Evolutionary conservation across 2,797 vertebrate genomes (phyloP).

Genomic region (Lepus townsendii): DNA sequence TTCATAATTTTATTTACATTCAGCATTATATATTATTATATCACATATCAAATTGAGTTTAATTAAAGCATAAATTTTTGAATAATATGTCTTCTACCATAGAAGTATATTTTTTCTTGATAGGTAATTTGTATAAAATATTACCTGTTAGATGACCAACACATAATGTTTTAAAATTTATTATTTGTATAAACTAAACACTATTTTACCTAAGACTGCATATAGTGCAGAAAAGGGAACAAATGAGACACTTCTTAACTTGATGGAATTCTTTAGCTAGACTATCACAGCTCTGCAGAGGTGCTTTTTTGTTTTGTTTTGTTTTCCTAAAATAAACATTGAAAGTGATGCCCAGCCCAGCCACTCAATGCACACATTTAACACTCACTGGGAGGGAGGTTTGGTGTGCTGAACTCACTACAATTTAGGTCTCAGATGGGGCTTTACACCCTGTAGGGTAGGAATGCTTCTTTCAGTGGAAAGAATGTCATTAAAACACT

Average conservation of each 20-base stretch:
- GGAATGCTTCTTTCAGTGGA: slow-evolving; percentile 63
- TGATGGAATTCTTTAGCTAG: slow-evolving; percentile 11
- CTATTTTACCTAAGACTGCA: slow-evolving; percentile 1
- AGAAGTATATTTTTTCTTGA: slow-evolving; percentile 21
- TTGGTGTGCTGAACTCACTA: slow-evolving; percentile 65
- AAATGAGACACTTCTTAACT: neutral
- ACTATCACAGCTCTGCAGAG: neutral
- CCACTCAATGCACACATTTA: slow-evolving; percentile 72
- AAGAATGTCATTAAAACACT: slow-evolving; percentile 76
- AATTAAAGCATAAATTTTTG: slow-evolving; percentile 38
- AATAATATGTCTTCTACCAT: neutral
- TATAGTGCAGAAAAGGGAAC: neutral
- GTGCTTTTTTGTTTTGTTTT: neutral
- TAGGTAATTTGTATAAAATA: slow-evolving; percentile 14
- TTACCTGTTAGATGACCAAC: neutral
- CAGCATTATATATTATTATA: neutral
- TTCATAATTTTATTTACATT: slow-evolving; percentile 21
- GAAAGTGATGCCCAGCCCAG: slow-evolving; percentile 49
- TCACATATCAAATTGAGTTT: neutral
- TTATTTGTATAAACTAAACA: slow-evolving; percentile 1
- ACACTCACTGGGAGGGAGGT: slow-evolving; percentile 69
- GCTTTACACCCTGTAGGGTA: slow-evolving; percentile 66
- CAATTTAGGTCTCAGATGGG: slow-evolving; percentile 73
- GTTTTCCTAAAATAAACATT: slow-evolving; percentile 75
- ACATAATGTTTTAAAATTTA: slow-evolving; percentile 25